Conservation (phyloP, 1,140 invertebrate species). For the Sitobion miscanthi region DNA sequence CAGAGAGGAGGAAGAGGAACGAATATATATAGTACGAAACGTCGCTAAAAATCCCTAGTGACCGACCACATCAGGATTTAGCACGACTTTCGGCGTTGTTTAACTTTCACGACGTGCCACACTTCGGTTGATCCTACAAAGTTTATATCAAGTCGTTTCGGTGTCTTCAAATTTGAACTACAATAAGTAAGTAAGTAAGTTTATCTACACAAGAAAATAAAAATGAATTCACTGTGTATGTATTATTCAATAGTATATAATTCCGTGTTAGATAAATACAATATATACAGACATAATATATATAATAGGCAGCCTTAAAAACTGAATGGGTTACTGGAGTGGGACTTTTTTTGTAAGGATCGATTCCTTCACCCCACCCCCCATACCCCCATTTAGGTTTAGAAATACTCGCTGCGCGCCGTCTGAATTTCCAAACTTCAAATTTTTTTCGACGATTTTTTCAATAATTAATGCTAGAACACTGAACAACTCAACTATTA, state of each 20-base stretch:
- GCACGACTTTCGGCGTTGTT: not conserved
- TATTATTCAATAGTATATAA: not conserved
- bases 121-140: not conserved
- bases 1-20: not conserved
- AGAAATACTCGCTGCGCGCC: not conserved
- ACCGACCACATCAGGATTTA: not conserved
- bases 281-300: not conserved
- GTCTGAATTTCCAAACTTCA: not conserved
- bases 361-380: not conserved
- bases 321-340: not conserved
- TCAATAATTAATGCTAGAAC: not conserved
- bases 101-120: not conserved
- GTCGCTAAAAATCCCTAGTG: not conserved
- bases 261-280: not conserved
- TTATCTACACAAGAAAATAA: not conserved
- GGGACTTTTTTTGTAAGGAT: not conserved
- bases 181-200: not conserved
- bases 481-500: not conserved
- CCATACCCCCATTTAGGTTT: not conserved
- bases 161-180: not conserved
- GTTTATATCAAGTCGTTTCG: not conserved
- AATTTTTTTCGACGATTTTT: not conserved
- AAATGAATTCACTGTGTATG: not conserved
- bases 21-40: not conserved
- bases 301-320: not conserved